phyloP scores from a whole-genome alignment of 2,797 vertebrate species.

The Clamator glandarius region DNA sequence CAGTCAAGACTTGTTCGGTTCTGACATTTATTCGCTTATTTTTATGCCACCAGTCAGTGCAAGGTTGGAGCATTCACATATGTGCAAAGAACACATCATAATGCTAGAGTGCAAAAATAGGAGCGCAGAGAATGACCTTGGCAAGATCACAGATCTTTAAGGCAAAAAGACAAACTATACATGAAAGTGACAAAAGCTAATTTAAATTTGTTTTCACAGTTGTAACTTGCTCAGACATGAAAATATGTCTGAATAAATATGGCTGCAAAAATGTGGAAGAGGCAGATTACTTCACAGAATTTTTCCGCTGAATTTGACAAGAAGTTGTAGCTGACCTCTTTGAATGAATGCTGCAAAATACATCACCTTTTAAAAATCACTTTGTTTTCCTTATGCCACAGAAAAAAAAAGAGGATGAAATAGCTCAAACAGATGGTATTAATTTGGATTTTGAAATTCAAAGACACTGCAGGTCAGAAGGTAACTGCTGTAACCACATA shows the following conservation, averaged over 20 bases:
- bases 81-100: slow-evolving; percentile 32
- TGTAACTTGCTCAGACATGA: slow-evolving; percentile 32
- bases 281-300: neutral
- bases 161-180: slow-evolving; percentile 38
- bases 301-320: slow-evolving; percentile 43
- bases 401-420: slow-evolving; percentile 26
- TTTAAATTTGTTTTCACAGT: slow-evolving; percentile 27
- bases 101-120: slow-evolving; percentile 12
- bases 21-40: slow-evolving; percentile 72
- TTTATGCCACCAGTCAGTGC: slow-evolving; percentile 54
- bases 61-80: slow-evolving; percentile 33
- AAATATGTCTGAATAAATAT: neutral
- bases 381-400: neutral
- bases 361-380: slow-evolving; percentile 11
- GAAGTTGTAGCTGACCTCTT: slow-evolving; percentile 40
- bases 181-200: slow-evolving; percentile 32
- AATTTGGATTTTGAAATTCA: slow-evolving; percentile 52
- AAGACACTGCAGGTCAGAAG: slow-evolving; percentile 43
- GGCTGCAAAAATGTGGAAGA: slow-evolving; percentile 32
- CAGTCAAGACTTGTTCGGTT: slow-evolving; percentile 62
- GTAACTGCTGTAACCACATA: neutral
- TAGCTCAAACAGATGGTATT: slow-evolving; percentile 15
- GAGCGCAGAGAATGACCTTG: slow-evolving; percentile 45
- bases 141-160: slow-evolving; percentile 61
- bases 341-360: neutral